phyloP scores from a whole-genome alignment of 2,888 invertebrate species.

The Drosophila buzzatii region DNA sequence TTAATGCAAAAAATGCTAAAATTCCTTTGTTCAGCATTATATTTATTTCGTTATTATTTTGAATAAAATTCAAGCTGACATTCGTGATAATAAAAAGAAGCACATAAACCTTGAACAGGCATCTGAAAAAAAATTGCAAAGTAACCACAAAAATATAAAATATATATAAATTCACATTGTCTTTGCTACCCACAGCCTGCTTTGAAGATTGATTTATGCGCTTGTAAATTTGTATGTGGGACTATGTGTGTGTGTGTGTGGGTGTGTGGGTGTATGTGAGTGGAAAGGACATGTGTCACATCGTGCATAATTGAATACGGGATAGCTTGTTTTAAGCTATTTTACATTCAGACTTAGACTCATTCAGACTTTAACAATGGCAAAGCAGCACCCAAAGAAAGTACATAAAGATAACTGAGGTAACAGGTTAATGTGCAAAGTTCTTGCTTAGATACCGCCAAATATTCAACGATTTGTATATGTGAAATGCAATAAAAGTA shows the following conservation, averaged over 20 bases:
- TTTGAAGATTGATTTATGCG: slow-evolving; percentile 59
- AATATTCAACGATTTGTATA: slow-evolving; percentile 37
- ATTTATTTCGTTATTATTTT: neutral
- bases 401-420: slow-evolving; percentile 9
- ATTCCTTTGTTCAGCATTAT: neutral
- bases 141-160: slow-evolving; percentile 4
- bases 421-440: slow-evolving; percentile 62
- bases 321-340: slow-evolving; percentile 28
- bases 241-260: neutral
- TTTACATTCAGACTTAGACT: slow-evolving; percentile 37
- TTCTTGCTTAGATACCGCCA: slow-evolving; percentile 57
- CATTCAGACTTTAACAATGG: slow-evolving; percentile 3
- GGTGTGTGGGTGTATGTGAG: neutral
- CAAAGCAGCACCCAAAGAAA: neutral
- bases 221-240: slow-evolving; percentile 7
- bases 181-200: slow-evolving; percentile 27
- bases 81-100: neutral
- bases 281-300: slow-evolving; percentile 31
- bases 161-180: slow-evolving; percentile 24
- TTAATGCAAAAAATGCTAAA: neutral
- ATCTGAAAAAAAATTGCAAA: slow-evolving; percentile 14
- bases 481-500: slow-evolving; percentile 67
- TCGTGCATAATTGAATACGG: slow-evolving; percentile 64
- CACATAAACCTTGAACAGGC: neutral
- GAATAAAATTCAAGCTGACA: neutral